Conservation (phyloP, 2,888 invertebrate genomes). For the Pristionchus arcanus region DNA sequence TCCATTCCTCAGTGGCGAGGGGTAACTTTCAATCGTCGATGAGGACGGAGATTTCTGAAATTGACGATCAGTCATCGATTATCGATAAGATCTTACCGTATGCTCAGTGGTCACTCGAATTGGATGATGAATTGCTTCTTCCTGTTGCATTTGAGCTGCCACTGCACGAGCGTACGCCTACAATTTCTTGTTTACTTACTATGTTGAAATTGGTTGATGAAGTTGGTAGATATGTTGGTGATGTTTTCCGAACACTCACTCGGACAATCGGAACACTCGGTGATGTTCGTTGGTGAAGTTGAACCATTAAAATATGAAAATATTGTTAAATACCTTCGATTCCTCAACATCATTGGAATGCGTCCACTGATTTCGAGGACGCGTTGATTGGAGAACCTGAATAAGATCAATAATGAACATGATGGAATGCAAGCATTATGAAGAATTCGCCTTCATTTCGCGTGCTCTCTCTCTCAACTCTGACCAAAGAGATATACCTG, state of each 20-base stretch:
- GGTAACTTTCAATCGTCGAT: conserved; percentile 46
- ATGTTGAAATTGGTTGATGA: too few species aligned
- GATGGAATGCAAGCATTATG: not conserved
- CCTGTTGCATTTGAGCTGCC: conserved; percentile 40
- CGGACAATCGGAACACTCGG: too few species aligned
- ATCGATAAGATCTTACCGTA: not conserved
- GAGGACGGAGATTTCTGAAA: conserved; percentile 37
- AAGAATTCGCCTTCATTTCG: not conserved
- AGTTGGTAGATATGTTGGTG: too few species aligned
- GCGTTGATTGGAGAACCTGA: conserved; percentile 43
- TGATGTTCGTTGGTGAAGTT: too few species aligned
- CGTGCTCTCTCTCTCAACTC: too few species aligned
- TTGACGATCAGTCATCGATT: not conserved
- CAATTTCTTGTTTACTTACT: not conserved
- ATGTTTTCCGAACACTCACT: too few species aligned
- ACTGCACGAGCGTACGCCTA: conserved; percentile 48
- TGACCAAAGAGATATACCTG: not conserved
- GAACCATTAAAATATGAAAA: not conserved
- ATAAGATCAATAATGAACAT: not conserved
- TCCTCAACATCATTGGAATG: conserved; percentile 29
- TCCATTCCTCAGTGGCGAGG: conserved; percentile 28
- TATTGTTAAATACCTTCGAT: not conserved
- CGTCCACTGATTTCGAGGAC: conserved; percentile 47
- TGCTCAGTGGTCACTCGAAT: conserved; percentile 46
- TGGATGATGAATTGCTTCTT: not conserved